A percentile compares a stretch with the other conserved stretches of the same genome.
phyloP scores from a whole-genome alignment of 2,797 vertebrate genomes.

The Amazona ochrocephala region DNA sequence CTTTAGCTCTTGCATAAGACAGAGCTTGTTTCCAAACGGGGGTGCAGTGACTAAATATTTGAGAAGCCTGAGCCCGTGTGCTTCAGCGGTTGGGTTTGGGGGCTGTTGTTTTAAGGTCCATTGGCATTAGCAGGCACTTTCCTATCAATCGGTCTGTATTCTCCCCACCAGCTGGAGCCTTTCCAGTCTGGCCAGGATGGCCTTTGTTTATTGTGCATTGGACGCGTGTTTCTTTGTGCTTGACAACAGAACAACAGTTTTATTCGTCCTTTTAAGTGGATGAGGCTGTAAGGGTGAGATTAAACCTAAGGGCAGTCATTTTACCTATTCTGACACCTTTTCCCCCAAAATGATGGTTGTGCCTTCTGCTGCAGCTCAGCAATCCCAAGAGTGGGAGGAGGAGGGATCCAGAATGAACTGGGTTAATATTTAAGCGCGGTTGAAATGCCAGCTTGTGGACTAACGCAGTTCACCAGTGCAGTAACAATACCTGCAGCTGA shows the following conservation, averaged over 20 bases:
- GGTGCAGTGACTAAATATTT: not conserved
- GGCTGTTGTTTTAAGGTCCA: no score
- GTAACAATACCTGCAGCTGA: not conserved
- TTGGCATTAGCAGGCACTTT: not conserved
- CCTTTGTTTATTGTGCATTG: not conserved
- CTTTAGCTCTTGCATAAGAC: not conserved
- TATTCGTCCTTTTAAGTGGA: not conserved
- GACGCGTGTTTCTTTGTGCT: rapidly evolving
- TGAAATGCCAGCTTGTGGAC: not conserved
- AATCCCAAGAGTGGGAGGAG: no score
- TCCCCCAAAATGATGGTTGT: not conserved
- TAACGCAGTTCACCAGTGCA: rapidly evolving
- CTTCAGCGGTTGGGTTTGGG: not conserved
- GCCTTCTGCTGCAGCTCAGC: not conserved
- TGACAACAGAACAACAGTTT: not conserved
- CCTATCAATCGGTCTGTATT: not conserved
- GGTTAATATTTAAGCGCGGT: not conserved
- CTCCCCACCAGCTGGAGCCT: not conserved
- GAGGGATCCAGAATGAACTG: not conserved
- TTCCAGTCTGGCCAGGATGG: not conserved
- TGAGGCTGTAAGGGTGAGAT: not conserved
- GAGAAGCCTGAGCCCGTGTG: rapidly evolving
- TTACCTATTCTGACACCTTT: not conserved
- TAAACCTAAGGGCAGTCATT: not conserved
- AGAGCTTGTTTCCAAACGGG: not conserved